Evolutionary conservation across 2,888 invertebrate genomes (phyloP).

Genomic region (Agriotes lineatus): DNA sequence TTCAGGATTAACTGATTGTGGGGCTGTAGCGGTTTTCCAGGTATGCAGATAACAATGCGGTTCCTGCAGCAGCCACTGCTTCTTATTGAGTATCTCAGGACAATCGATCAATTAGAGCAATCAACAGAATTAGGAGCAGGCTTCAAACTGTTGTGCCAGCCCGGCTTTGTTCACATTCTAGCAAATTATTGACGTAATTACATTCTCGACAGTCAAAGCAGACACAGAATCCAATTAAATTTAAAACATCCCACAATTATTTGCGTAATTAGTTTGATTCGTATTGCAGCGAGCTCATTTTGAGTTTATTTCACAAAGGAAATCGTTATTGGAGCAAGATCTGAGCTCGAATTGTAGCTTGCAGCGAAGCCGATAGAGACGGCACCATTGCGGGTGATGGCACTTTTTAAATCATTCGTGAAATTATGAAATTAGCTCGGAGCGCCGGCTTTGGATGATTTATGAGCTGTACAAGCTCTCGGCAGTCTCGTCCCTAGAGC

Average conservation of each 20-base stretch:
- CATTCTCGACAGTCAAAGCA: slow-evolving; percentile 1
- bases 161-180: background rate
- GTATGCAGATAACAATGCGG: slow-evolving; percentile 23
- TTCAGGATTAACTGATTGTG: slow-evolving; percentile 4
- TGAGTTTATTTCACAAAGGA: background rate
- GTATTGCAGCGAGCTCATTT: background rate
- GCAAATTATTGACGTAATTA: slow-evolving; percentile 7
- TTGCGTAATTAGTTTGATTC: slow-evolving; percentile 19
- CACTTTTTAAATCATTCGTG: no score
- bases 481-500: no score
- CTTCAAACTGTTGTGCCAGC: background rate
- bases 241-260: slow-evolving; percentile 15
- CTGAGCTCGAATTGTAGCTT: no score
- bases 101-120: slow-evolving; percentile 21
- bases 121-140: background rate
- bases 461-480: no score
- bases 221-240: slow-evolving; percentile 10
- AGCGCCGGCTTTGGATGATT: no score
- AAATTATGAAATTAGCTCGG: no score
- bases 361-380: no score
- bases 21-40: slow-evolving; percentile 10
- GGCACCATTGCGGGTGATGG: no score
- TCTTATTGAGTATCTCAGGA: slow-evolving; percentile 15
- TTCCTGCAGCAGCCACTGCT: slow-evolving; percentile 5
- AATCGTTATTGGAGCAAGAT: no score